Conservation (phyloP, 2,797 vertebrate genomes). For the Nyctibius grandis region DNA sequence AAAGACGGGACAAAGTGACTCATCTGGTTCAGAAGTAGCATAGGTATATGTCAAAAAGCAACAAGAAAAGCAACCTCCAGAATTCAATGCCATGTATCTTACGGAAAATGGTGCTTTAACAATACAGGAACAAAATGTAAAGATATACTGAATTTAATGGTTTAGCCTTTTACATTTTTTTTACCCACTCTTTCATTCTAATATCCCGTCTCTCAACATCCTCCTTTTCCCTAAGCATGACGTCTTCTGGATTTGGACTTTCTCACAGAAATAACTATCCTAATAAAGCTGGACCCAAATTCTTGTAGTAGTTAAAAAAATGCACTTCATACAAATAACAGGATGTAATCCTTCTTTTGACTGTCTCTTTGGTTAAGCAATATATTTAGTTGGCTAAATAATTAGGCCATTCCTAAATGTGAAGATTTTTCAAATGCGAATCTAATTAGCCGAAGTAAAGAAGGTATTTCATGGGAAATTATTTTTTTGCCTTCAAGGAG, state of each 20-base stretch:
- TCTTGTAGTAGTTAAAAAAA: neutral
- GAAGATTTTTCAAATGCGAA: constrained; percentile 46
- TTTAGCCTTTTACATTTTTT: neutral
- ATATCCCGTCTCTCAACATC: neutral
- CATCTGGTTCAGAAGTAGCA: neutral
- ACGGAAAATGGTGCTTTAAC: neutral
- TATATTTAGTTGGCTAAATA: constrained; percentile 45
- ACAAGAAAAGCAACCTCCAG: neutral
- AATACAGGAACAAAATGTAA: neutral
- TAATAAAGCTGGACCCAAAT: neutral
- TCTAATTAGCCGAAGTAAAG: constrained; percentile 54
- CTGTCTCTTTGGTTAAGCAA: constrained; percentile 21
- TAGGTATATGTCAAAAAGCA: neutral
- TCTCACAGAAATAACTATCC: neutral
- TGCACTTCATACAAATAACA: neutral
- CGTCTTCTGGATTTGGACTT: neutral
- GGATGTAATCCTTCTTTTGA: constrained; percentile 22
- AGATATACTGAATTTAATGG: neutral
- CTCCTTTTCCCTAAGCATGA: neutral
- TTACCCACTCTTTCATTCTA: neutral
- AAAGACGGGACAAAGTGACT: neutral
- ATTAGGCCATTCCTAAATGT: constrained; percentile 56
- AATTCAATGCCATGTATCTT: neutral
- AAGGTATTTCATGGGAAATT: constrained; percentile 58
- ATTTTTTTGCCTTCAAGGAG: constrained; percentile 56